A percentile compares a stretch with the other conserved stretches of the same genome.
phyloP scores from a whole-genome alignment of 2,888 invertebrate species.

The Acronicta psi region DNA sequence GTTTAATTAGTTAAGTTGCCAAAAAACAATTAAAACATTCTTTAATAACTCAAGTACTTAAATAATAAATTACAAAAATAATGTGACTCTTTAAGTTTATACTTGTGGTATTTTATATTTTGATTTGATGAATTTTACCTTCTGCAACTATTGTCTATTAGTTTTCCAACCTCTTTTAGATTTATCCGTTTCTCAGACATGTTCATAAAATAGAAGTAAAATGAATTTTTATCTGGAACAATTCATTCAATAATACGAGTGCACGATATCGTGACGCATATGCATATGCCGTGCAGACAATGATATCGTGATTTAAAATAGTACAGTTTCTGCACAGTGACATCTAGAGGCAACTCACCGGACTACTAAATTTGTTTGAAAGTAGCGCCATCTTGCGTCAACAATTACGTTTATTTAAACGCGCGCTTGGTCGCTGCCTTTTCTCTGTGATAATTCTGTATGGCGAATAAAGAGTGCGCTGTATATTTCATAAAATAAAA shows the following conservation, averaged over 20 bases:
- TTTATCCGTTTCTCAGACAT: slow-evolving; percentile 14
- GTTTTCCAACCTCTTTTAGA: slow-evolving; percentile 48
- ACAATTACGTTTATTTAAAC: background rate
- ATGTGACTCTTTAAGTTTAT: too few relatives aligned
- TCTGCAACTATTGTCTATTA: slow-evolving; percentile 57
- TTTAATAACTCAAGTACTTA: too few relatives aligned
- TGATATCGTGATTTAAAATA: slow-evolving; percentile 18
- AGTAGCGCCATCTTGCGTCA: slow-evolving; percentile 29
- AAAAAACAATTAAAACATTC: too few relatives aligned
- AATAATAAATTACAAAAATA: too few relatives aligned
- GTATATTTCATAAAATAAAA: background rate
- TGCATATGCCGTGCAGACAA: background rate
- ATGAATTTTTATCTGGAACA: background rate
- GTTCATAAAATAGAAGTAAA: too few relatives aligned
- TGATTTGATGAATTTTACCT: slow-evolving; percentile 45
- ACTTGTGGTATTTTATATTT: too few relatives aligned
- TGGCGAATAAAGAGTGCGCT: slow-evolving; percentile 16
- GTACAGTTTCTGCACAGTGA: slow-evolving; percentile 9
- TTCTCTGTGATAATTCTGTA: background rate
- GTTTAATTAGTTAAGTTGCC: too few relatives aligned
- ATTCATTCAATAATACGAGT: background rate
- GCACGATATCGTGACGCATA: background rate
- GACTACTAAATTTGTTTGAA: slow-evolving; percentile 8
- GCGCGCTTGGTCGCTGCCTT: background rate
- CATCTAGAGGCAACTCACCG: slow-evolving; percentile 18